Evolutionary conservation across 2,888 invertebrate species (phyloP), one percentile per base, ranked within the genome.

Genomic region (Rotaria macrura): DNA sequence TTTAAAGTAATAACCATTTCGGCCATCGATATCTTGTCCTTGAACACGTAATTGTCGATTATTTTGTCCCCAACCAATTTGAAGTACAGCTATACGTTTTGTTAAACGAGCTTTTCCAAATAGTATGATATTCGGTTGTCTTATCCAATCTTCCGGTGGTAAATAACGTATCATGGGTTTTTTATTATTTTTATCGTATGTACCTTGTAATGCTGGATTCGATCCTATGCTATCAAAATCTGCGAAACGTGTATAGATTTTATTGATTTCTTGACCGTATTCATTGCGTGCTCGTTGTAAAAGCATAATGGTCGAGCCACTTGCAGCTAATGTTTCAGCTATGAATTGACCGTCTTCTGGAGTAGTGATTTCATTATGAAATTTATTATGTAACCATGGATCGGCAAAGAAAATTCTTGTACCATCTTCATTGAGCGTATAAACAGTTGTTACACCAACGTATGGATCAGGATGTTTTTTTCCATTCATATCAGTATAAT

Each of bases 401-500:
- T 79, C 79, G 12, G 79, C 79, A 43, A 79, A 79, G n/a, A 43
- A 79, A 20, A 79, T 79, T 43, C 79, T 25, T n/a, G 79, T 79
- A 43, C 79, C 79, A 79, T 79, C 79, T 43, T 43, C 79, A 79
- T 43, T 79, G 2, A 79, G 34, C 4, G 20, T 17, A 79, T 79
- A 79, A 5, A 79, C 43, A 5, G 43, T 43, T 79, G 79, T 79
- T n/a, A 79, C 79, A 79, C 79, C 79, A n/a, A 79, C 79, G n/a
- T 79, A 79, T 14, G 79, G 79, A 79, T 79, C 79, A 0, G 79
- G 79, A 79, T 79, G 79, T 43, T 79, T 79, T 43, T 79, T 79
- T 43, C 79, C 79, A 20, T 40, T 43, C 79, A 79, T 79, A 79
- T 79, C 79, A n/a, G 79, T 79, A n/a, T 79, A 79, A 79, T 79